Evolutionary conservation across 92 coral and sea anemone genomes (phyloP), one percentile per base, ranked within the genome.

Genomic region (Porites cylindrica): DNA sequence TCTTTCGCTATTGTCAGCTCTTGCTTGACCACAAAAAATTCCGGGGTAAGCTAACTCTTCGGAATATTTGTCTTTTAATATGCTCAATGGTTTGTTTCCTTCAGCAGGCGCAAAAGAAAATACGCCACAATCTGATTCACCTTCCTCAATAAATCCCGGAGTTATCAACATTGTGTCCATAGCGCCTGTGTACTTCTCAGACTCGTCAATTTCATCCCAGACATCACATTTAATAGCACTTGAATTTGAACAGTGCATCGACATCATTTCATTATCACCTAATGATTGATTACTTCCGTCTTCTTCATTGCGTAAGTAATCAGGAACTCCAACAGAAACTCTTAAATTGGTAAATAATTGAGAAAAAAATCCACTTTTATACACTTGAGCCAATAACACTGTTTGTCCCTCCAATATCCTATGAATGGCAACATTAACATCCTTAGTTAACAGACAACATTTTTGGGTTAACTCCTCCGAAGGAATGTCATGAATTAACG

Each of bases 1-100:
- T 52, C 90, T 61, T 66, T 83, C 85, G 47, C 72, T 78, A 74
- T 82, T 82, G 32, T 87, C 91, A 47, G 85, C 62, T 77, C 94
- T 88, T 70, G 78, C 77, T 54, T 90, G 82, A 70, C 93, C 93
- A 67, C 82, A 53, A 76, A 90, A 86, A 86, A 90, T 90, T 19
- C 91, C 88, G 13, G 93, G 91, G 82, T 86, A 90, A 65, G 93
- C 93, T 52, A 90, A 47, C 75, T 90, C 87, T 67, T 90, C 93
- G 65, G 82, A 89, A 38, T 83, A 32, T 70, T 89, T 75, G 72
- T 90, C 90, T 79, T 76, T 80, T 19, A 90, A 90, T 38, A 86
- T 90, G 38, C 93, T 90, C 61, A 85, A 16, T 38, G 93, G 93
- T 85, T 79, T 85, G 72, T 85, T 90, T 47, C 93, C 93, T 61